Evolutionary conservation across 2,888 invertebrate genomes (phyloP).

Genomic region (Calliphora vomitoria): DNA sequence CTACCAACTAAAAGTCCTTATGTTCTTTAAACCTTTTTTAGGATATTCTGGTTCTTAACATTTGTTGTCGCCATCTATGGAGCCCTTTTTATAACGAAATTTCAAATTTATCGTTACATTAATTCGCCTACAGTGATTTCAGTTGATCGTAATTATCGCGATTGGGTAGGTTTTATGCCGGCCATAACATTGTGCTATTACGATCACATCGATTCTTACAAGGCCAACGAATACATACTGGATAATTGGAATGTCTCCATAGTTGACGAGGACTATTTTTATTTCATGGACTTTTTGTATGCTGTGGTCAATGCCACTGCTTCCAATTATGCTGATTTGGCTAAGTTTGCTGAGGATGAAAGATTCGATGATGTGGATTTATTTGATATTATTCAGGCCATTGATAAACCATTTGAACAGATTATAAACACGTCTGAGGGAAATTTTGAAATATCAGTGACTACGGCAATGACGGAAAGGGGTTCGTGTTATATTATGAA

Average conservation of each 20-base stretch:
- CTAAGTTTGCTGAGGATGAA: constrained; percentile 84
- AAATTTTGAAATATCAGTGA: constrained; percentile 78
- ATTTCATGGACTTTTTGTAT: constrained; percentile 85
- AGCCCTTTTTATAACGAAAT: constrained; percentile 77
- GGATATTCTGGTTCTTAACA: constrained; percentile 79
- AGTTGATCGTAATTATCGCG: constrained; percentile 83
- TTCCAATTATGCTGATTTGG: constrained; percentile 82
- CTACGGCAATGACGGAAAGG: constrained; percentile 87
- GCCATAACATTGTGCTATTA: constrained; percentile 83
- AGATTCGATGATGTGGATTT: constrained; percentile 84
- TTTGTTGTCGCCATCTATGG: constrained; percentile 77
- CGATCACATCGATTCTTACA: constrained; percentile 81
- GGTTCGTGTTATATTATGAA: constrained; percentile 89
- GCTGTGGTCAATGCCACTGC: constrained; percentile 85
- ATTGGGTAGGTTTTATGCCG: constrained; percentile 83
- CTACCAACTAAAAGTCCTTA: too few species aligned
- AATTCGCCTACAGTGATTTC: constrained; percentile 83
- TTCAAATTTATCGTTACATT: constrained; percentile 79
- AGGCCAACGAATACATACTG: constrained; percentile 81
- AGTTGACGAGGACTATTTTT: constrained; percentile 84
- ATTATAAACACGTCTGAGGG: constrained; percentile 77
- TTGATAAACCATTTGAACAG: constrained; percentile 81
- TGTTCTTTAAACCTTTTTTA: constrained; percentile 57
- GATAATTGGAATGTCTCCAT: constrained; percentile 84
- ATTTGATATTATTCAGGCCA: constrained; percentile 80